These are phyloP conservation scores for Pan paniscus DNA, from an alignment of 2,113 vertebrate species.

Conservation along the genomic window DNA sequence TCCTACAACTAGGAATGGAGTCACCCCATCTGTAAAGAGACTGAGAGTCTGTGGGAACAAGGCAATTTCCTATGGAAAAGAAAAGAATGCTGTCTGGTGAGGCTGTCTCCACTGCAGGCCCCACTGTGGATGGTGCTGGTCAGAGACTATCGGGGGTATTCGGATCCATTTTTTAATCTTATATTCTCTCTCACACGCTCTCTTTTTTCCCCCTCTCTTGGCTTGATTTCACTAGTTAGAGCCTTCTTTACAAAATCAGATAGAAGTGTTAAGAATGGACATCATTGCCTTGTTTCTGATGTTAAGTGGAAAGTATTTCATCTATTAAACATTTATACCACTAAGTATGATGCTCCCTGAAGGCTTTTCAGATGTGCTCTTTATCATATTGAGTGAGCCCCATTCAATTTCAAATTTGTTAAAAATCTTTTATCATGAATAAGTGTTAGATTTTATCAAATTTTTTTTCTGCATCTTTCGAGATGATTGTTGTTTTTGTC, in stretches of 20 bases:
- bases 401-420: background rate
- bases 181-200: background rate
- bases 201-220: background rate
- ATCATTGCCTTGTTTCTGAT: background rate
- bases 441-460: background rate
- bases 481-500: background rate
- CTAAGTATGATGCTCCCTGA: no score
- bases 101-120: no score
- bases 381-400: background rate
- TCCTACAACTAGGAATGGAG: background rate
- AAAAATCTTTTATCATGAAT: background rate
- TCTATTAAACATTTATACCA: no score
- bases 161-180: background rate
- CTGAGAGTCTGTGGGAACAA: background rate
- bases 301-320: background rate
- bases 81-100: background rate
- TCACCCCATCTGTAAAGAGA: background rate
- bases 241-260: background rate
- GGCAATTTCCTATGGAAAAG: fast-evolving
- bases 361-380: background rate
- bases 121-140: fast-evolving
- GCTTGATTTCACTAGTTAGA: background rate
- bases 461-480: background rate
- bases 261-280: no score
- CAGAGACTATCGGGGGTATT: background rate